A percentile compares a stretch with the other conserved stretches of the same genome.
These are phyloP conservation scores for Channa striata DNA, from an alignment of 2,797 vertebrate species.

Conservation along the genomic window DNA sequence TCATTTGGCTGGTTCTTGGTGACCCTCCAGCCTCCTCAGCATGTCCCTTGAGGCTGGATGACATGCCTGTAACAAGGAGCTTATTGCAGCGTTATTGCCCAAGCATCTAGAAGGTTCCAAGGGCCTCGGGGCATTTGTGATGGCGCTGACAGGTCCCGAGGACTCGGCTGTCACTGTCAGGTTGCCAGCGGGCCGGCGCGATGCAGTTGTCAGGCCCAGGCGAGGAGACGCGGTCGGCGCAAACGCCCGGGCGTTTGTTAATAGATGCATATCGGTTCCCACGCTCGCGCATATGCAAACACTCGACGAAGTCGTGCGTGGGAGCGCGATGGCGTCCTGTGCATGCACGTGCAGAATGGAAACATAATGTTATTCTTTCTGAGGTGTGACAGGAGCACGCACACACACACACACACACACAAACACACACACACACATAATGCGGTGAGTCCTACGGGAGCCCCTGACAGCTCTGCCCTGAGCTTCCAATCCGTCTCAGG, in stretches of 20 bases:
- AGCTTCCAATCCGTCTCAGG: constrained; percentile 76
- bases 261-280: constrained; percentile 13
- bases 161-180: constrained; percentile 66
- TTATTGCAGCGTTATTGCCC: constrained; percentile 74
- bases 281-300: constrained; percentile 32
- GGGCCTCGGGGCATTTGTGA: constrained; percentile 65
- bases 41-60: constrained; percentile 46
- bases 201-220: constrained; percentile 58
- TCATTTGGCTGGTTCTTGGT: constrained; percentile 41
- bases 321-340: background rate
- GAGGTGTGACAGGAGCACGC: constrained; percentile 23
- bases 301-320: background rate
- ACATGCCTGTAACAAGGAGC: constrained; percentile 71
- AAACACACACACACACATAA: constrained; percentile 28
- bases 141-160: constrained; percentile 69
- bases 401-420: constrained; percentile 12
- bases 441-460: constrained; percentile 59
- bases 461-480: constrained; percentile 73
- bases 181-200: constrained; percentile 35
- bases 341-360: constrained; percentile 53
- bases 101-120: constrained; percentile 57
- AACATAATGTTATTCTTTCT: constrained; percentile 53
- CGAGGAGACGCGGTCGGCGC: background rate
- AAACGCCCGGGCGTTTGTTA: constrained; percentile 2
- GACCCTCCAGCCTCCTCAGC: constrained; percentile 53